Base-by-base conservation (phyloP, 1,140 invertebrate genomes). In the Drosophila simulans region DNA sequence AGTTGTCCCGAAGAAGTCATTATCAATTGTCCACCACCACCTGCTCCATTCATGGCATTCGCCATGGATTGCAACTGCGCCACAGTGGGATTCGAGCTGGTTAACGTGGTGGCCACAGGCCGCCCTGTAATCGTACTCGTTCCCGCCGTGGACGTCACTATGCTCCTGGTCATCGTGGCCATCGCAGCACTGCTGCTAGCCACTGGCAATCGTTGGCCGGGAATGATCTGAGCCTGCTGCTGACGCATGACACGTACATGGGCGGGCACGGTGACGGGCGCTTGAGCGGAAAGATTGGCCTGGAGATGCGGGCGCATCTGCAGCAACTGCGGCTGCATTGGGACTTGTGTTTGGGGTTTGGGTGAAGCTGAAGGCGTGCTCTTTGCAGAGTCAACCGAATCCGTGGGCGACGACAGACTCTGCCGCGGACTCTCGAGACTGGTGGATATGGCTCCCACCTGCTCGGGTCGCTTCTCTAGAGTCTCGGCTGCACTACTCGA, bases 191-290 rank as follows among this genome's bases (percentile, higher is more conserved):
- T 78, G 48, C 71, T 76, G 31, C 72, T 76, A 43, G 56, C 65
- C 37, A 77, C 43, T 0, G 81, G 7, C 13, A 58, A 37, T 0
- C 82, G 62, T 31, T 86, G 78, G 12, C 56, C 40, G 45, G 71
- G 51, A 15, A 69, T 48, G 34, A 74, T 53, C 39, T 78, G 80
- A 0, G 45, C 20, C 51, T 75, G 71, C 31, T 76, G 59, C 35
- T 65, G 46, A 0, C 73, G 72, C 72, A 76, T 58, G 31, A 76
- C 45, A 3, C 72, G 59, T 0, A 76, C 52, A 11, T 69, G 95
- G 95, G 43, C 94, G 7, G 96, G 95, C 4, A 96, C 95, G 0
- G 95, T 96, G 3, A 95, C 95, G 0, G 96, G 96, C 73, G 96
- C 95, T 45, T 96, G 37, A 51, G 37, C 48, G 12, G 35, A 7